Evolutionary conservation across 2,888 invertebrate genomes (phyloP).

Genomic region (Chrysomela aeneicollis): DNA sequence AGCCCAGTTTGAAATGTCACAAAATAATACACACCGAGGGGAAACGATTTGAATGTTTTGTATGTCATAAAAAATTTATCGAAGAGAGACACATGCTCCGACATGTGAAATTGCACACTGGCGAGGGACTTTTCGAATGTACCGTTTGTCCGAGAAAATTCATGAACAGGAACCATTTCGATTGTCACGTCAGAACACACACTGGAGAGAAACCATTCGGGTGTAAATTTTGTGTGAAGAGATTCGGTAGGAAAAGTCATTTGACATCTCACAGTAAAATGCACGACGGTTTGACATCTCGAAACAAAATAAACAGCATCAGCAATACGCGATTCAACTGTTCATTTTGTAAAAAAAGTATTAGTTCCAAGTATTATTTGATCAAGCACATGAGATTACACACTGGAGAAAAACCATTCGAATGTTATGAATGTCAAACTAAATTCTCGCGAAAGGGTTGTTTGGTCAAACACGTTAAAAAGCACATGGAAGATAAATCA

Average conservation of each 20-base stretch:
- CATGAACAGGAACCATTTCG: conserved; percentile 53
- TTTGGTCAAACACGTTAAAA: too few species aligned
- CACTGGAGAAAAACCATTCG: neutral
- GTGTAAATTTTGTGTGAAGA: neutral
- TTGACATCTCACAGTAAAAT: neutral
- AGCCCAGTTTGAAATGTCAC: neutral
- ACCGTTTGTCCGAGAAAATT: neutral
- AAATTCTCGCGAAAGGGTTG: too few species aligned
- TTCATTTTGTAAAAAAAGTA: too few species aligned
- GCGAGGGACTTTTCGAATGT: neutral
- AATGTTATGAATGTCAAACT: neutral
- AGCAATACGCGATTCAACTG: too few species aligned
- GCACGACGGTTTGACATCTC: neutral
- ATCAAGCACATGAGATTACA: neutral
- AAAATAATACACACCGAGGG: neutral
- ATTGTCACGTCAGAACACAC: conserved; percentile 72
- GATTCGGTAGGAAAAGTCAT: neutral
- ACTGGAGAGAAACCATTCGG: conserved; percentile 37
- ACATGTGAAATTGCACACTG: neutral
- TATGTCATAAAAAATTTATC: neutral
- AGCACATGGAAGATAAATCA: too few species aligned
- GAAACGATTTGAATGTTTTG: neutral
- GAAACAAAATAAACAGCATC: too few species aligned
- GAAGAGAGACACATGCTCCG: too few species aligned
- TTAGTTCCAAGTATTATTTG: neutral